Base-by-base conservation (phyloP, 2,113 vertebrate species). In the Struthidea cinerea region DNA sequence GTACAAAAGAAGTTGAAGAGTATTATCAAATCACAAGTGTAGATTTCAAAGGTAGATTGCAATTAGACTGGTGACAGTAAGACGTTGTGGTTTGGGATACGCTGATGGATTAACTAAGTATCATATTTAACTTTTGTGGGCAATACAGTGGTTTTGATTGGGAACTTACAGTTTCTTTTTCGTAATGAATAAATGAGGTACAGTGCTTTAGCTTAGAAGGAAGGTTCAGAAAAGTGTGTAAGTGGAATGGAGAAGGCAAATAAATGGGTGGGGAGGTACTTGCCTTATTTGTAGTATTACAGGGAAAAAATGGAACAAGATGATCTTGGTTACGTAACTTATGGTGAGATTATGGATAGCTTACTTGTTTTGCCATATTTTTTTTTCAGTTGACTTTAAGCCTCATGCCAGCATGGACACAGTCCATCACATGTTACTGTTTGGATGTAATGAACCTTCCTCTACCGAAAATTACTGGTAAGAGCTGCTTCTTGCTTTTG, bases 361-460 rank as follows among this genome's bases (percentile, higher is more conserved):
- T 90, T 61, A 89, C 47, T 93, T 81, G 30, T 52, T 81, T 61
- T 75, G 24, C 90, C 13, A 27, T 92, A 96, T 87, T 88, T 60
- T 97, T 57, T 89, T 97, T 95, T 52, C 98, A 99, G 99, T 99
- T 98, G 99, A 99, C 98, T 99, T 99, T 97, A 98, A 98, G 67
- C 99, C 99, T 94, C 98, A 98, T 87, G 99, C 99, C 95, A 99
- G 97, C 87, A 99, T 99, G 99, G 98, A 99, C 79, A 99, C 99
- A 32, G 98, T 99, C 76, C 99, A 99, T 93, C 99, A 99, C 93
- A 99, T 99, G 99, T 96, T 99, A 39, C 98, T 99, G 56, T 99
- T 99, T 53, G 99, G 99, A 97, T 99, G 99, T 96, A 98, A 98
- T 94, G 98, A 97, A 59, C 99, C 99, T 9, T 98, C 98, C 22